phyloP scores from a whole-genome alignment of 1,140 invertebrate species.

The Drosophila eugracilis region DNA sequence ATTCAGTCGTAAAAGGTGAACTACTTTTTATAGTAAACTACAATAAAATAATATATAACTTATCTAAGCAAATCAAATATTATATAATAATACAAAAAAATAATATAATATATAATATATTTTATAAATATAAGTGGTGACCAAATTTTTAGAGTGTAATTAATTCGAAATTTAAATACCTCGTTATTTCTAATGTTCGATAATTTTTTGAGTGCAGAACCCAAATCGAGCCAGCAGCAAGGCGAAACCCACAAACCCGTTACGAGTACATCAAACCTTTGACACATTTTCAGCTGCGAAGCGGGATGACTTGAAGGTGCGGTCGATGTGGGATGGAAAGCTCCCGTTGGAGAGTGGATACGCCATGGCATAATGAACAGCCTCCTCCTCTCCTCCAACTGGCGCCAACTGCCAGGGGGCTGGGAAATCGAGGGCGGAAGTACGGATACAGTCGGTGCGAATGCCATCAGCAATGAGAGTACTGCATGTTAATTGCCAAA shows the following conservation, averaged over 20 bases:
- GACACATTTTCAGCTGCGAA: constrained; percentile 35
- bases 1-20: no score
- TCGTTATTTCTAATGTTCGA: background rate
- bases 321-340: constrained; percentile 10
- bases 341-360: background rate
- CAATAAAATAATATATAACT: no score
- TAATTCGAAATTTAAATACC: background rate
- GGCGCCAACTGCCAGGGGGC: background rate
- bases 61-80: no score
- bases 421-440: background rate
- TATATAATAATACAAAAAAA: no score
- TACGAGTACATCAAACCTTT: constrained; percentile 45
- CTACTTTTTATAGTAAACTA: no score
- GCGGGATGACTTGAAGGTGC: constrained; percentile 36
- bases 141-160: background rate
- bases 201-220: background rate
- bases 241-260: constrained; percentile 21
- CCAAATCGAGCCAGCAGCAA: constrained; percentile 14
- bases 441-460: constrained; percentile 3
- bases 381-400: background rate
- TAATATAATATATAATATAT: no score
- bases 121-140: no score
- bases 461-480: constrained; percentile 34
- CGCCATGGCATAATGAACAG: constrained; percentile 26
- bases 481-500: constrained; percentile 51